Evolutionary conservation across 1,140 invertebrate genomes (phyloP).

Genomic region (Megalopta genalis): DNA sequence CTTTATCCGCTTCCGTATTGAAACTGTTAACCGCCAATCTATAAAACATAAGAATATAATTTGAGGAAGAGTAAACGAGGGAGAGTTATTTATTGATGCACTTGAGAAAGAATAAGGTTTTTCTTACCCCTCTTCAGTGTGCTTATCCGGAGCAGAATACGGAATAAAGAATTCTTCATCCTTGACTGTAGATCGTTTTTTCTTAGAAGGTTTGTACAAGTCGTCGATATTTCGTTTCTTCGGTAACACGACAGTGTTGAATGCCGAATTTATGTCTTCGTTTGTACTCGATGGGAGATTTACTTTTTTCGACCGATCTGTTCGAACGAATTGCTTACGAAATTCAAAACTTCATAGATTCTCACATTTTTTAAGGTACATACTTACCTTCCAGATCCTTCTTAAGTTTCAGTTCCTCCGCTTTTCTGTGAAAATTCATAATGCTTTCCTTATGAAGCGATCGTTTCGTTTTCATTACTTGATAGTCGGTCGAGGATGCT

Average conservation of each 20-base stretch:
- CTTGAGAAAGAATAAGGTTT: not conserved
- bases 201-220: constrained; percentile 81
- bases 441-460: constrained; percentile 84
- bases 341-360: not conserved
- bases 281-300: constrained; percentile 66
- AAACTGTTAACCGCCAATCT: constrained; percentile 89
- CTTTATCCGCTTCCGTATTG: constrained; percentile 85
- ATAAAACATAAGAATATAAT: constrained; percentile 32
- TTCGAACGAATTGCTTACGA: constrained; percentile 9
- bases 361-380: not conserved
- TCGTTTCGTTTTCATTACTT: constrained; percentile 87
- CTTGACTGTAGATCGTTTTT: constrained; percentile 79
- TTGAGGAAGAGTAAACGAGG: no score
- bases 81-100: no score
- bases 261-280: constrained; percentile 75
- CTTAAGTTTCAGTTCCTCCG: constrained; percentile 75
- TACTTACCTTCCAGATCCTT: constrained; percentile 3
- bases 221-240: constrained; percentile 83
- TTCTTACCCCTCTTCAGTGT: constrained; percentile 92
- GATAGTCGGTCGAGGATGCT: constrained; percentile 86
- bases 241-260: constrained; percentile 81
- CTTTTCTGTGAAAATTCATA: constrained; percentile 74
- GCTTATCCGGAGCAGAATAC: constrained; percentile 91
- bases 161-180: constrained; percentile 92
- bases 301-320: constrained; percentile 41